Base-by-base conservation (phyloP, 2,888 invertebrate species). In the Drosophila phalerata region DNA sequence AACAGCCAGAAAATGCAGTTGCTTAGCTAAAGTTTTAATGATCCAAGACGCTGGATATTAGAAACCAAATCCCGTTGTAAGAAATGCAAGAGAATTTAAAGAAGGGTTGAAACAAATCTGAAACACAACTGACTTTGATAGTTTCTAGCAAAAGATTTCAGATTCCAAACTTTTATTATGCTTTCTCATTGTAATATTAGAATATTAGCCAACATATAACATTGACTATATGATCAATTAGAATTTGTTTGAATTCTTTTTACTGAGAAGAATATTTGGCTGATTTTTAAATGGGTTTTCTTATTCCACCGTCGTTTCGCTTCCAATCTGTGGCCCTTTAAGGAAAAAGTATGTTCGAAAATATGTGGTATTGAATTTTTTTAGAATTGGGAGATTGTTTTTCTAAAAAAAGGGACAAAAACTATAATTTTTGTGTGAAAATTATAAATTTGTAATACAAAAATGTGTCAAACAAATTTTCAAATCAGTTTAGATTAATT, bases 11-110 rank as follows among this genome's bases (percentile, higher is more conserved):
- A 67, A 73, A 60, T 80, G 77, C 80, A 73, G 76, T 82, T 78
- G 76, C 78, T 76, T 48, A 67, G 82, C 80, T 32, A 83, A 83
- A 83, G 74, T 83, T 85, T 83, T 85, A 85, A 83, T 82, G 81
- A 85, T 85, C 69, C 81, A 65, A 76, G 73, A 64, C 42, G 58
- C 34, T 72, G 22, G 37, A 53, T 62, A 38, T 58, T 62, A 34
- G 55, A 71, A 73, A 52, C 37, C 34, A 42, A 60, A 67, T 60
- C 51, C 47, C 45, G 48, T 66, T 62, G 43, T 19, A 38, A 17
- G 13, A 66, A 42, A 58, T 61, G 19, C 25, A 48, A 17, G 32
- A 28, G 38, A 51, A 38, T 60, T 13, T 5, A n/a, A 30, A 30
- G 28, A 47, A 49, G 43, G 19, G 11, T 53, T 45, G 9, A 19